A percentile compares a stretch with the other conserved stretches of the same genome.
Conservation (phyloP, 2,113 vertebrate genomes). For the Penelope pileata region DNA sequence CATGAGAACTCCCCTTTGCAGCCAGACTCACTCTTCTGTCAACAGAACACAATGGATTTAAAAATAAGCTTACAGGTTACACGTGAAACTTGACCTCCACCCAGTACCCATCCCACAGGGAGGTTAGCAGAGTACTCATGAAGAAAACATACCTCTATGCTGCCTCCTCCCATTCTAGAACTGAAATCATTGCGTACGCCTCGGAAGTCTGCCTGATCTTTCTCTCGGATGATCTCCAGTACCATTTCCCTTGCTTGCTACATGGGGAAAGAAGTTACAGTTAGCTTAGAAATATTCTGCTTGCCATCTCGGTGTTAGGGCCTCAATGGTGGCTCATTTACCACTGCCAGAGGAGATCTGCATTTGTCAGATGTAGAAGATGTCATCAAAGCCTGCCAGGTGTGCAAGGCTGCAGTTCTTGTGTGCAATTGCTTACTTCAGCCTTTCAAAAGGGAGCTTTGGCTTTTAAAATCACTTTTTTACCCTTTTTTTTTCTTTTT, state of each 20-base stretch:
- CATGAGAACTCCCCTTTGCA: constrained; percentile 6
- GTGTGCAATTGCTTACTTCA: neutral
- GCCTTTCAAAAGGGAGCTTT: neutral
- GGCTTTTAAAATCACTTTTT: neutral
- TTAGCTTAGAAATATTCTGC: constrained; percentile 28
- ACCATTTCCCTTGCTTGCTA: constrained; percentile 99
- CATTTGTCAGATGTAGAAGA: neutral
- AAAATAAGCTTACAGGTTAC: constrained; percentile 20
- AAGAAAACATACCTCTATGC: constrained; percentile 87
- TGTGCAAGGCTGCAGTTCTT: neutral
- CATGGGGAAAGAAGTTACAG: constrained; percentile 61
- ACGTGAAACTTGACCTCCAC: constrained; percentile 26
- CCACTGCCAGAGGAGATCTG: neutral
- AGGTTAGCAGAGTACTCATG: constrained; percentile 50
- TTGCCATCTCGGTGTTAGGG: constrained; percentile 13
- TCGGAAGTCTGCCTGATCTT: constrained; percentile 95
- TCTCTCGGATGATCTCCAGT: constrained; percentile 95
- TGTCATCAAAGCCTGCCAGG: neutral
- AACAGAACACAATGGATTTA: neutral
- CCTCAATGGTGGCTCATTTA: neutral
- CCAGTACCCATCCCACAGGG: constrained; percentile 42
- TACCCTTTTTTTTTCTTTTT: neutral
- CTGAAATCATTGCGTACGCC: constrained; percentile 87
- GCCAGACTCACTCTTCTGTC: constrained; percentile 25
- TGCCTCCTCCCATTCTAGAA: constrained; percentile 91